A percentile compares a stretch with the other conserved stretches of the same genome.
phyloP scores from a whole-genome alignment of 2,113 vertebrate genomes.

The Hymenochirus boettgeri region DNA sequence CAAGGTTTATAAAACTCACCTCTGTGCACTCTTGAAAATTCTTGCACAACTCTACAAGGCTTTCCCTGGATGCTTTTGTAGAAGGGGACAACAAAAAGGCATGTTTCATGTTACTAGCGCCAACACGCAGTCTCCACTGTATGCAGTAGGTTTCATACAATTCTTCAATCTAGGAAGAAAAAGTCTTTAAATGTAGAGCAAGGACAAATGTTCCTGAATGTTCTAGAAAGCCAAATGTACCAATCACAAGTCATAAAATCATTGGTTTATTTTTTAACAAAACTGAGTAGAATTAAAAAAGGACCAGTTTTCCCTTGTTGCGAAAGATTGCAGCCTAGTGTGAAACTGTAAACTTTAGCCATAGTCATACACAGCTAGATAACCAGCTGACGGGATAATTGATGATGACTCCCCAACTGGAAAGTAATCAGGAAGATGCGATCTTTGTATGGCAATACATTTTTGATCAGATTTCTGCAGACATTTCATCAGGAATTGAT shows the following conservation, averaged over 20 bases:
- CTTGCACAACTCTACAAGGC: slow-evolving; percentile 82
- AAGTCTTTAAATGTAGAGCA: neutral
- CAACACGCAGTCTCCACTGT: slow-evolving; percentile 84
- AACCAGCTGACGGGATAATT: no score
- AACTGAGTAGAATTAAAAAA: neutral
- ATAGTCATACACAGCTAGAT: no score
- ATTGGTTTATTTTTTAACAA: neutral
- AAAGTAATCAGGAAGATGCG: no score
- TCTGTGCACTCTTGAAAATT: slow-evolving; percentile 84
- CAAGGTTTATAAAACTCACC: no score
- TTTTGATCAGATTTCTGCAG: no score
- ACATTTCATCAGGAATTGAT: no score
- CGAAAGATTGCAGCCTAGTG: no score
- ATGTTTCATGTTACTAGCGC: slow-evolving; percentile 86
- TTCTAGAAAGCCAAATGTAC: neutral
- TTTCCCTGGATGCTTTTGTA: slow-evolving; percentile 83
- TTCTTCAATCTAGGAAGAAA: slow-evolving; percentile 77
- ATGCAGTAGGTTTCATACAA: slow-evolving; percentile 90
- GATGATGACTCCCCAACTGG: no score
- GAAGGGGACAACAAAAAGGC: slow-evolving; percentile 80
- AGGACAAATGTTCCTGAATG: neutral
- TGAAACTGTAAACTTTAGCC: no score
- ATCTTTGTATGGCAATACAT: no score
- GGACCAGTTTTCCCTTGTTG: no score
- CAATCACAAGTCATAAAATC: neutral